phyloP scores from a whole-genome alignment of 2,888 invertebrate genomes.

The Ichneumoninae sp. region DNA sequence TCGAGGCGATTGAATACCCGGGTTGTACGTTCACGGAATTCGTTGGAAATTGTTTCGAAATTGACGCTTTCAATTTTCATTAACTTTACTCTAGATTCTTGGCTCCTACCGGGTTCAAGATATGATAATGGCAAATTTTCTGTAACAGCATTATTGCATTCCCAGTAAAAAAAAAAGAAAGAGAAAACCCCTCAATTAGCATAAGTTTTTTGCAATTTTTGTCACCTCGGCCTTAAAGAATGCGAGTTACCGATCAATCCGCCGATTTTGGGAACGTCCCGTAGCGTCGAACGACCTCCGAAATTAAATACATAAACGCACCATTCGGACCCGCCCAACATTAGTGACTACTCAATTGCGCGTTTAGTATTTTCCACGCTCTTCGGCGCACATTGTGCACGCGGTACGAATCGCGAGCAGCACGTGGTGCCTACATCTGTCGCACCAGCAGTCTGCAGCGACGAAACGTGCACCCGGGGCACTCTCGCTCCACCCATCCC shows the following conservation, averaged over 20 bases:
- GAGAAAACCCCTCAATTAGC: background rate
- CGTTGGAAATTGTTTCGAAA: slow-evolving; percentile 36
- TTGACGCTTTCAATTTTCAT: slow-evolving; percentile 41
- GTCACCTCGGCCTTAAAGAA: background rate
- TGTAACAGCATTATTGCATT: background rate
- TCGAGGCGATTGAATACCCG: slow-evolving; percentile 60
- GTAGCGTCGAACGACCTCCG: background rate
- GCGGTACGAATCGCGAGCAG: slow-evolving; percentile 73
- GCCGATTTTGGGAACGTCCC: slow-evolving; percentile 3
- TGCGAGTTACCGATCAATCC: background rate
- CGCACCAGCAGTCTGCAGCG: slow-evolving; percentile 69
- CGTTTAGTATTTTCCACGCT: slow-evolving; percentile 78
- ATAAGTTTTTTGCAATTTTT: slow-evolving; percentile 11
- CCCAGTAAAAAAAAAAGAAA: background rate
- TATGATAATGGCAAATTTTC: background rate
- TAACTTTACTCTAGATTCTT: background rate
- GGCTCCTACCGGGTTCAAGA: background rate
- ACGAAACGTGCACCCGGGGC: slow-evolving; percentile 62
- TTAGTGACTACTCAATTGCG: slow-evolving; percentile 78
- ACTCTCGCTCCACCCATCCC: slow-evolving; percentile 68
- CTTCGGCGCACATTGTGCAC: slow-evolving; percentile 74
- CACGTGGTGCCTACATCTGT: slow-evolving; percentile 82
- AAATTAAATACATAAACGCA: slow-evolving; percentile 62
- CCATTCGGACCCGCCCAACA: slow-evolving; percentile 69
- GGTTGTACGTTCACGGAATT: slow-evolving; percentile 41